Evolutionary conservation across 2,888 invertebrate species (phyloP), one percentile per base, ranked within the genome.

Genomic region (Eupithecia abbreviata): DNA sequence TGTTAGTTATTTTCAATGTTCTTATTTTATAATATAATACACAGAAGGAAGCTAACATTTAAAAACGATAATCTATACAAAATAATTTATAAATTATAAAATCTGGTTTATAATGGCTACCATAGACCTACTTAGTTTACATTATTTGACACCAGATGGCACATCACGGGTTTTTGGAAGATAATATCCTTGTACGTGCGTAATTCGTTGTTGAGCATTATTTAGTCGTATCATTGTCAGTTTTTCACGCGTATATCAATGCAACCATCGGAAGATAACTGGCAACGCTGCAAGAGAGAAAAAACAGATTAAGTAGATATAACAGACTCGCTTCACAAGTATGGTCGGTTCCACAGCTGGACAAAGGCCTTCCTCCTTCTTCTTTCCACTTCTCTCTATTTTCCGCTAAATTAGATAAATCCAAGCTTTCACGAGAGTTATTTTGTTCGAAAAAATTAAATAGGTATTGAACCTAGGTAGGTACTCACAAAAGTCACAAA

Each of bases 221-320:
- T 72, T 30, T 30, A 30, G 71, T 65, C 10, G 72, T 4, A 30
- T 51, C 18, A 30, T 76, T 76, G 58, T 77, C 76, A 76, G 2
- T 76, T 43, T 73, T 71, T 77, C 73, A 43, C 9, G 67, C 43
- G 15, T 3, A 9, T 73, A 13, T 87, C 84, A 3, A 85, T 85
- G 75, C 90, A 90, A 10, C 90, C 89, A n/a, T 62, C 72, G 4
- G 81, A 76, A 3, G 90, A 82, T 51, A 87, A 76, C 13, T 74
- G 81, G 78, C 91, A 91, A 81, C 84, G 71, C 91, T 90, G 87
- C 18, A 85, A 85, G 72, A 75, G 75, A 80, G 81, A 69, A 76
- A 47, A 45, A 62, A 0, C 4, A 49, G 3, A 9, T 45, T 47
- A 47, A 69, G 18, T 18, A n/a, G 10, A 58, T 30, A 10, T 4